Evolutionary conservation across 2,888 invertebrate genomes (phyloP).

Genomic region (Cheilosia soror): DNA sequence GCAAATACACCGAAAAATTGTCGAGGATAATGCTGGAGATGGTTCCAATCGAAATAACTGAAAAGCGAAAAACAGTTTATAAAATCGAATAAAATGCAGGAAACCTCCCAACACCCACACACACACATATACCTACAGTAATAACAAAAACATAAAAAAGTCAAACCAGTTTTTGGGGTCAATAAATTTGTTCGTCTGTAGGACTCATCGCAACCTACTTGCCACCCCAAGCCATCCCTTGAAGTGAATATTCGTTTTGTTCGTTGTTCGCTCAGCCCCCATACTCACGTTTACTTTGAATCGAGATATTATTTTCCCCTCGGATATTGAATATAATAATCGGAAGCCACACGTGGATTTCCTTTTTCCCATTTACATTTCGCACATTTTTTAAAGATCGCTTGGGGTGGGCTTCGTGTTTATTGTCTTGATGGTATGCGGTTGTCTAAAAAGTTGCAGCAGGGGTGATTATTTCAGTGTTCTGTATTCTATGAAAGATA

Average conservation of each 20-base stretch:
- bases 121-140: conserved; percentile 22
- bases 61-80: conserved; percentile 43
- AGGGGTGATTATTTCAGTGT: background rate
- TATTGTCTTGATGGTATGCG: background rate
- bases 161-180: conserved; percentile 72
- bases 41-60: conserved; percentile 48
- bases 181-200: conserved; percentile 57
- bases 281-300: conserved; percentile 57
- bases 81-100: conserved; percentile 42
- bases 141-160: conserved; percentile 60
- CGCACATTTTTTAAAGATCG: conserved; percentile 44
- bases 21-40: conserved; percentile 19
- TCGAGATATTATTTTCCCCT: conserved; percentile 65
- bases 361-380: conserved; percentile 62
- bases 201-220: background rate
- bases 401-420: background rate
- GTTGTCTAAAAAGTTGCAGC: background rate
- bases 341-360: conserved; percentile 76
- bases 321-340: conserved; percentile 76
- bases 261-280: conserved; percentile 4
- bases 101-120: background rate
- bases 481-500: background rate
- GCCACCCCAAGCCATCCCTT: conserved; percentile 14
- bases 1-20: background rate
- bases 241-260: conserved; percentile 47